Conservation (phyloP, 2,797 vertebrate genomes). For the Sebastes vulpes region DNA sequence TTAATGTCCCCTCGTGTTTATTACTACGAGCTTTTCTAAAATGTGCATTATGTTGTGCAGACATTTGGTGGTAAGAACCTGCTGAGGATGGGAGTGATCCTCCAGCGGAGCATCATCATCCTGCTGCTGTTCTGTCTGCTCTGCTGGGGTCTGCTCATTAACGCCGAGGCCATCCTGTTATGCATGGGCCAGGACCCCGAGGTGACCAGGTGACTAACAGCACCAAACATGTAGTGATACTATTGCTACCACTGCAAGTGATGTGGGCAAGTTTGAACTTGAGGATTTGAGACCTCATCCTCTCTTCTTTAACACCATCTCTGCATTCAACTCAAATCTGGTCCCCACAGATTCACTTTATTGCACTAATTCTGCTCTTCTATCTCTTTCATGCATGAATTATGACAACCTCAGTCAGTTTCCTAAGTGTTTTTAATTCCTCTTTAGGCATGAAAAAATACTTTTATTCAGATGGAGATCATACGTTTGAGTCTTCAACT, state of each 20-base stretch:
- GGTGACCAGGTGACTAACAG: slow-evolving; percentile 87
- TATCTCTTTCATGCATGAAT: not conserved
- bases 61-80: slow-evolving; percentile 91
- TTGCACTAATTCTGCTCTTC: not conserved
- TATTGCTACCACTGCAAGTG: not conserved
- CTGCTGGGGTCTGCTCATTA: slow-evolving; percentile 93
- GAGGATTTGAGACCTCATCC: not conserved
- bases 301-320: not conserved
- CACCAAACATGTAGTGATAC: not conserved
- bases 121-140: slow-evolving; percentile 92
- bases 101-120: slow-evolving; percentile 89
- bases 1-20: not conserved
- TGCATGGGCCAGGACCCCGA: slow-evolving; percentile 87
- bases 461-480: no score
- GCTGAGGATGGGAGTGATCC: slow-evolving; percentile 90
- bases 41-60: slow-evolving; percentile 71
- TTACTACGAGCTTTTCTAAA: not conserved
- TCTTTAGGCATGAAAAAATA: no score
- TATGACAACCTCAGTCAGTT: not conserved
- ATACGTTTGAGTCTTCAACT: no score
- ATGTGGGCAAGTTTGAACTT: slow-evolving; percentile 80
- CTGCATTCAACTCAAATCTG: not conserved
- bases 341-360: not conserved
- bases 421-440: not conserved
- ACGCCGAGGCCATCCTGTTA: slow-evolving; percentile 87